These are phyloP conservation scores for Lycocerus yunnanus DNA, from an alignment of 2,888 invertebrate species.

Conservation along the genomic window DNA sequence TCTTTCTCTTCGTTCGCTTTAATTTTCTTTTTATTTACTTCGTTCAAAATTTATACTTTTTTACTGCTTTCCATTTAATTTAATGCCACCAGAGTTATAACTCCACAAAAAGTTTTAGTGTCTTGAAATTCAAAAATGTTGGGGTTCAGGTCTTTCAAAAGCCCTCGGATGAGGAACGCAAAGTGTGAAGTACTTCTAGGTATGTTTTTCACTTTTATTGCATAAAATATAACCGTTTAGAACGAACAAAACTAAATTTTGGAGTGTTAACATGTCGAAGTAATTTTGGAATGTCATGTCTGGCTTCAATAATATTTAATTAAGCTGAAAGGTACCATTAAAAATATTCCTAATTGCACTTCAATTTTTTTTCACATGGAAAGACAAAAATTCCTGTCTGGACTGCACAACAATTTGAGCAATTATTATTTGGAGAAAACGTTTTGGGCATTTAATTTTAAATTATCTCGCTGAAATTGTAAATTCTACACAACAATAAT, in stretches of 20 bases:
- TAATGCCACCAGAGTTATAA: not conserved
- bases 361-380: not conserved
- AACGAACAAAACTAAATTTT: not conserved
- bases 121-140: constrained; percentile 55
- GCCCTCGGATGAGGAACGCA: constrained; percentile 63
- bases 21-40: not conserved
- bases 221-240: not conserved
- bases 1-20: not conserved
- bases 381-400: not conserved
- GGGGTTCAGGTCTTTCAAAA: constrained; percentile 64
- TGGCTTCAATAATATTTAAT: not conserved
- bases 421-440: too few relatives aligned
- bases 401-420: not conserved
- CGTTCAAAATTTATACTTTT: not conserved
- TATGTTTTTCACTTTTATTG: constrained; percentile 53
- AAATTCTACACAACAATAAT: not conserved
- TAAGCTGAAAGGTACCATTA: not conserved
- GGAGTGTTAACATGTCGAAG: not conserved
- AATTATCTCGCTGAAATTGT: not conserved
- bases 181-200: constrained; percentile 74
- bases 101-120: not conserved
- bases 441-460: too few relatives aligned
- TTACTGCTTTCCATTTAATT: constrained; percentile 30
- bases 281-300: not conserved
- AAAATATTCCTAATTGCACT: not conserved